Percentiles rank a stretch among this genome's conserved stretches.
Evolutionary conservation across 2,797 vertebrate species (phyloP).

Genomic region (Momotus momota): DNA sequence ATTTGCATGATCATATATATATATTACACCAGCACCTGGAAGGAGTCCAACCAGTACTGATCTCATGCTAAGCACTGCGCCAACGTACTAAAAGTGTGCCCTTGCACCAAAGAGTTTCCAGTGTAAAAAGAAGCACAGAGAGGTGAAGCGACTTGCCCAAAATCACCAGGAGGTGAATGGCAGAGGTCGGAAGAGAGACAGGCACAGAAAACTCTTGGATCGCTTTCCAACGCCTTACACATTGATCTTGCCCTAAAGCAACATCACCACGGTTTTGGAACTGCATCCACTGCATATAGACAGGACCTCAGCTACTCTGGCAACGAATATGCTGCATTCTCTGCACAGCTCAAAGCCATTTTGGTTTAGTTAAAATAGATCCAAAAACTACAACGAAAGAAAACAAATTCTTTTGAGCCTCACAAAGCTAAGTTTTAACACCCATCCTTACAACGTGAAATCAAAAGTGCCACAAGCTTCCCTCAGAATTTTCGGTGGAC

Average conservation of each 20-base stretch:
- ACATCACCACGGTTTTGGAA: conserved; percentile 15
- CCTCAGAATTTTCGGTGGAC: background rate
- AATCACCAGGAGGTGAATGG: background rate
- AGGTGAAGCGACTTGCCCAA: conserved; percentile 19
- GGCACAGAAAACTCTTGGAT: conserved; percentile 2
- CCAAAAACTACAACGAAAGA: background rate
- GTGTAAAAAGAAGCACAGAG: conserved; percentile 21
- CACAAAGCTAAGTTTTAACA: background rate
- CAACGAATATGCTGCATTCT: background rate
- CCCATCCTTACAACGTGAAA: background rate
- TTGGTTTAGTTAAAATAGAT: conserved; percentile 12
- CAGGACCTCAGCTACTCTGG: background rate
- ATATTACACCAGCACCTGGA: background rate
- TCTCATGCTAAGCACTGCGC: background rate
- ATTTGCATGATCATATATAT: background rate
- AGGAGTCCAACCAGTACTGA: background rate
- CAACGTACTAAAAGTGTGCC: background rate
- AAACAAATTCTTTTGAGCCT: background rate
- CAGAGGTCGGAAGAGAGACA: conserved; percentile 17
- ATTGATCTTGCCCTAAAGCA: background rate
- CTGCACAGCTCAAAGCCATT: background rate
- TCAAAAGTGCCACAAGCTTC: background rate
- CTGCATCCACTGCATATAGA: background rate
- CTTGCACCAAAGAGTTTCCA: conserved; percentile 69
- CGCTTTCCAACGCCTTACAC: background rate